Base-by-base conservation (phyloP, 1,140 invertebrate genomes). In the Tetramorium parvispinum region DNA sequence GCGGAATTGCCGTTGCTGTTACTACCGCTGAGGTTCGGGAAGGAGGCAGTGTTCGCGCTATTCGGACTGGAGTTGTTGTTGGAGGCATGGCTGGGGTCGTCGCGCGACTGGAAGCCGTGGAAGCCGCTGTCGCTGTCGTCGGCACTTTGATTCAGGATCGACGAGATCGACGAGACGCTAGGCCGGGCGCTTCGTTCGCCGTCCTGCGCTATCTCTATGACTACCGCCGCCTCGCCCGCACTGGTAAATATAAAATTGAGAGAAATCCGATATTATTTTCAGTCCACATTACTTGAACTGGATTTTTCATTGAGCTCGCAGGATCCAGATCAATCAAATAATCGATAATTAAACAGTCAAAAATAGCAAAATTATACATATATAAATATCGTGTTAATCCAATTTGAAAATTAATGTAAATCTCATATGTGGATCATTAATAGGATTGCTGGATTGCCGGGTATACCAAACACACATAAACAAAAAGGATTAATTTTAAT, bases 51-150 rank as follows among this genome's bases (percentile, higher is more conserved):
- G 75, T 94, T 94, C 0, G 89, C 91, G 82, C 94, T 94, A 57
- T 94, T 94, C 8, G 94, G 93, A 49, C 93, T 94, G 16, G 93
- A 94, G 70, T 95, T 93, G 85, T 94, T 94, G 71, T 94, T 95
- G 7, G 92, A 94, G 11, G 91, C 91, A 81, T 94, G 93, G 37
- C 89, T 94, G 0, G 93, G 93, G 18, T 95, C 94, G 53, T 94
- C 93, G 43, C 95, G 94, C 2, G 93, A 96, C 77, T 96, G 95
- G 55, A 96, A 93, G 4, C 95, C 96, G 66, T 96, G 96, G 71
- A 96, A 96, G 4, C 96, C 96, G 0, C 96, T 96, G 65, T 96
- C 96, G 49, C 95, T 96, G 88, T 96, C 96, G 87, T 96, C 95
- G 18, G 95, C 95, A 87, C 95, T 96, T 87, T 96, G 95, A 90